Base-by-base conservation (phyloP, 2,888 invertebrate genomes). In the Catocala fraxini region DNA sequence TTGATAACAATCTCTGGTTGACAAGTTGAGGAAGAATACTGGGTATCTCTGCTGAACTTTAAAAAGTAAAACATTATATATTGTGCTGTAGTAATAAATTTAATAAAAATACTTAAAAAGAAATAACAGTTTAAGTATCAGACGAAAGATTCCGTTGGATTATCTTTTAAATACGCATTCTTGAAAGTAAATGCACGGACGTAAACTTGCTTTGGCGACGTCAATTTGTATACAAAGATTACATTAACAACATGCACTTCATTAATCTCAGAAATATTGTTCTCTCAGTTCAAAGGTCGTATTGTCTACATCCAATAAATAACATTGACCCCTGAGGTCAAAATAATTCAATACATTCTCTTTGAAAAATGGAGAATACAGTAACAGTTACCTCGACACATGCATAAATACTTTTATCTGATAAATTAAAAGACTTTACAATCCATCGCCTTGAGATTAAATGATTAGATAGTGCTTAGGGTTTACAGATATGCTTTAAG, bases 311-410 rank as follows among this genome's bases (percentile, higher is more conserved):
- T 68, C 61, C 67, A 78, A 86, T 89, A 87, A 88, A 89, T 88
- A 83, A 83, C 74, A 66, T 62, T 70, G 86, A 88, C 82, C 88
- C 65, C 64, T 7, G 65, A 65, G 87, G 86, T 87, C 82, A 79
- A 81, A 79, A 82, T 82, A 76, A 83, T 83, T 83, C 74, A 78
- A 82, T 79, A 77, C 73, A 70, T 75, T 74, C 71, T 73, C 68
- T 73, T 82, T 80, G 83, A 83, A 83, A 84, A 84, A 85, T 73
- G 70, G 65, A 74, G 76, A 77, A 63, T 59, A 71, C 63, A 62
- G 69, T 55, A 61, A 59, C 65, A 70, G 63, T 64, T 70, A 57
- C 60, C 51, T 68, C 68, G 69, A 66, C 61, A 59, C 58, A 65
- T 51, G 60, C 48, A 56, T 49, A 51, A 56, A 59, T 39, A 39